These are phyloP conservation scores for Dinothrombium tinctorium DNA, from an alignment of 1,140 invertebrate genomes.

Conservation along the genomic window DNA sequence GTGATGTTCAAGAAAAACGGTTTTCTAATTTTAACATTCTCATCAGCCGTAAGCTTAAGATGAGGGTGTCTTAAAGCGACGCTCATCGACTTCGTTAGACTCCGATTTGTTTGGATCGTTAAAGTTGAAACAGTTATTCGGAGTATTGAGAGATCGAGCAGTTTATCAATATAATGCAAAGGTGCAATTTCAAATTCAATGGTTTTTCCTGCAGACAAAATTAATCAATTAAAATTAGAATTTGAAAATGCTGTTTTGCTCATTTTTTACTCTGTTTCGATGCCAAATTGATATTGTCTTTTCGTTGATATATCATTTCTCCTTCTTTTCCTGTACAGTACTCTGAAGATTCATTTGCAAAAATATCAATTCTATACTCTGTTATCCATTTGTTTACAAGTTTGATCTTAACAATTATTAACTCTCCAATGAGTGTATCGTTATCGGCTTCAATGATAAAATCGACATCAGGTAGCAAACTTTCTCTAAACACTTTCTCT, in stretches of 20 bases:
- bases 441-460: constrained; percentile 58
- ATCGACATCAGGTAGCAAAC: constrained; percentile 53
- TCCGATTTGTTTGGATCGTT: constrained; percentile 62
- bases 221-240: too few relatives aligned
- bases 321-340: too few relatives aligned
- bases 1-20: constrained; percentile 37
- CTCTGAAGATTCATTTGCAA: too few relatives aligned
- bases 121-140: constrained; percentile 58
- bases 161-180: constrained; percentile 47
- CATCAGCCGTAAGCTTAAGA: background rate
- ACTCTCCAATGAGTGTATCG: constrained; percentile 59
- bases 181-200: constrained; percentile 44
- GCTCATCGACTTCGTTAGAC: too few relatives aligned
- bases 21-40: constrained; percentile 24
- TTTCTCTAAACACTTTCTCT: constrained; percentile 14
- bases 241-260: too few relatives aligned
- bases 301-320: too few relatives aligned
- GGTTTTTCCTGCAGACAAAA: too few relatives aligned
- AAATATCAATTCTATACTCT: too few relatives aligned
- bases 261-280: too few relatives aligned
- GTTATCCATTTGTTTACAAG: too few relatives aligned
- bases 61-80: too few relatives aligned
- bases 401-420: constrained; percentile 27
- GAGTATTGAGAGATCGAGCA: constrained; percentile 56
- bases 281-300: too few relatives aligned